These are phyloP conservation scores for Campylomormyrus numenius DNA, from an alignment of 2,113 vertebrate species.

Conservation along the genomic window DNA sequence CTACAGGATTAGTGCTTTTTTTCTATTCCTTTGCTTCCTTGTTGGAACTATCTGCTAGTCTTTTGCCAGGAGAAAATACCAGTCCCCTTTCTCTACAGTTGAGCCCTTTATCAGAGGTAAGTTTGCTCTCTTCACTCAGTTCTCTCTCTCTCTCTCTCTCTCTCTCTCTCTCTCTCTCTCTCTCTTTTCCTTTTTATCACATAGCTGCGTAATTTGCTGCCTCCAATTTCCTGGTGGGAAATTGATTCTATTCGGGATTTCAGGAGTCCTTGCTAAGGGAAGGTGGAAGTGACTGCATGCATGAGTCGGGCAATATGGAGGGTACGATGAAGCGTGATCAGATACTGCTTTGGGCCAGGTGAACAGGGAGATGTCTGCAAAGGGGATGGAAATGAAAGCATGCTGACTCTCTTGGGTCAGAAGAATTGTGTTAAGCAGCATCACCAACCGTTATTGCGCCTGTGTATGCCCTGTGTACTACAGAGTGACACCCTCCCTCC, in stretches of 20 bases:
- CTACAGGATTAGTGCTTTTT: neutral
- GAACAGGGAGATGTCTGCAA: neutral
- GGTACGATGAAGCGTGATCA: neutral
- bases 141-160: neutral
- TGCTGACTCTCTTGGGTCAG: neutral
- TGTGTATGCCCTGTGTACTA: neutral
- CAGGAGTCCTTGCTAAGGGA: neutral
- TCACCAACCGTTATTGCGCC: neutral
- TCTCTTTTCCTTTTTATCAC: neutral
- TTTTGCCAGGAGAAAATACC: slow-evolving; percentile 7
- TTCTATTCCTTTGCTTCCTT: neutral
- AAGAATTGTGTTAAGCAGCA: neutral
- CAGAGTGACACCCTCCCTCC: neutral
- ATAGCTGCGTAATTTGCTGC: neutral
- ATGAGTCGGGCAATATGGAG: neutral
- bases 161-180: neutral
- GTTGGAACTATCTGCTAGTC: neutral
- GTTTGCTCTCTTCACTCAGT: neutral
- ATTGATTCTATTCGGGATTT: neutral
- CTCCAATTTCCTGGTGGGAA: neutral
- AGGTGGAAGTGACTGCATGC: neutral
- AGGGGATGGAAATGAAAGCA: neutral
- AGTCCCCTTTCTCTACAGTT: neutral
- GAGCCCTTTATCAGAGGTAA: slow-evolving; percentile 3
- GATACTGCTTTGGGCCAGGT: neutral